These are phyloP conservation scores for Glaucidium brasilianum DNA, from an alignment of 2,113 vertebrate genomes.

Conservation along the genomic window DNA sequence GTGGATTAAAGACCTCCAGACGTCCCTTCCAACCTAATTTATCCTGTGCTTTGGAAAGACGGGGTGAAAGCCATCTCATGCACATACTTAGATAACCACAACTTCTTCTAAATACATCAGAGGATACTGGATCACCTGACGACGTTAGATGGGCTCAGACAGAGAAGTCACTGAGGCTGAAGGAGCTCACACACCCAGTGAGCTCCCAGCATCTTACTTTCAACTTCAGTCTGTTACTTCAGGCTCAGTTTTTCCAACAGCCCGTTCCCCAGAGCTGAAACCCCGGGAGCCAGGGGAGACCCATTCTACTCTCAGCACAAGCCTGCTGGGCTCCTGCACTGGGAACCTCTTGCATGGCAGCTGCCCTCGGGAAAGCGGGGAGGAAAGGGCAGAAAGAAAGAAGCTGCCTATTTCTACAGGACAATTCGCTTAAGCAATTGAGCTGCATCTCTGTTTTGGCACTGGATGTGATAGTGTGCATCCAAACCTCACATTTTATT, in stretches of 20 bases:
- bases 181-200: neutral
- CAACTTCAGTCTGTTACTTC: neutral
- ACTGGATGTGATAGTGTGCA: neutral
- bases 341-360: neutral
- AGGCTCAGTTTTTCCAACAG: neutral
- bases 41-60: neutral
- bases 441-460: neutral
- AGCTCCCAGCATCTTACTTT: neutral
- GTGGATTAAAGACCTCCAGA: neutral
- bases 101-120: neutral
- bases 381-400: neutral
- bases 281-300: rapidly evolving
- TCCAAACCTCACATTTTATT: neutral
- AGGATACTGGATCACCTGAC: neutral
- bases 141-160: neutral
- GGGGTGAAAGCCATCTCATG: neutral
- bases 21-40: neutral
- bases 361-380: neutral
- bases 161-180: neutral
- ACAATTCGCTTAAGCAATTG: neutral
- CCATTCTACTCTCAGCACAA: neutral
- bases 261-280: neutral
- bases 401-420: neutral
- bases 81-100: neutral
- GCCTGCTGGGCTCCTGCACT: neutral